These are phyloP conservation scores for Panulirus ornatus DNA, from an alignment of 1,140 invertebrate species.

Conservation along the genomic window DNA sequence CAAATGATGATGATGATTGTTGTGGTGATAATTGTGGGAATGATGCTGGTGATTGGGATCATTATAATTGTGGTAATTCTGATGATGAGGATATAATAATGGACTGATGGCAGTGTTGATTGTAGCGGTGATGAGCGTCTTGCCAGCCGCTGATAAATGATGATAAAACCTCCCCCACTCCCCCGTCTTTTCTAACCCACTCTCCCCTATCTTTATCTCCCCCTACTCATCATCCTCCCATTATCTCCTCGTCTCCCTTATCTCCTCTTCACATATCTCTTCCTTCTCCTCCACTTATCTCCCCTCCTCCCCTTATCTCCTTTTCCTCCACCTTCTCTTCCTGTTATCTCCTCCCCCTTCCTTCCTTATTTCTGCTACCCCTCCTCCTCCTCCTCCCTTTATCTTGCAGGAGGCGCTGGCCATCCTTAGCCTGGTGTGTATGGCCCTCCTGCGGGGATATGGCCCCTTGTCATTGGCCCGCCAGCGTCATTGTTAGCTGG, in stretches of 20 bases:
- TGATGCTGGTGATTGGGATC: neutral
- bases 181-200: neutral
- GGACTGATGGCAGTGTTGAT: neutral
- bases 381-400: neutral
- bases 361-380: neutral
- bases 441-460: no score
- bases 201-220: neutral
- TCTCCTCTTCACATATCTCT: no score
- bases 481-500: no score
- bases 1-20: neutral
- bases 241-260: neutral
- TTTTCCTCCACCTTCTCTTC: no score
- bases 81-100: neutral
- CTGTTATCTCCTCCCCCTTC: neutral
- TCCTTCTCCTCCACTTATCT: no score
- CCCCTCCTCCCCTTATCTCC: neutral
- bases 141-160: neutral
- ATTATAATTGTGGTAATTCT: neutral
- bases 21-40: neutral
- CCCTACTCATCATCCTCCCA: neutral
- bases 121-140: neutral
- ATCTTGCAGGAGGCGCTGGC: no score
- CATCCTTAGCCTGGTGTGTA: no score
- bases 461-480: no score
- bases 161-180: constrained; percentile 9